Evolutionary conservation across 2,888 invertebrate species (phyloP), one percentile per base, ranked within the genome.

Genomic region (Leuctra nigra): DNA sequence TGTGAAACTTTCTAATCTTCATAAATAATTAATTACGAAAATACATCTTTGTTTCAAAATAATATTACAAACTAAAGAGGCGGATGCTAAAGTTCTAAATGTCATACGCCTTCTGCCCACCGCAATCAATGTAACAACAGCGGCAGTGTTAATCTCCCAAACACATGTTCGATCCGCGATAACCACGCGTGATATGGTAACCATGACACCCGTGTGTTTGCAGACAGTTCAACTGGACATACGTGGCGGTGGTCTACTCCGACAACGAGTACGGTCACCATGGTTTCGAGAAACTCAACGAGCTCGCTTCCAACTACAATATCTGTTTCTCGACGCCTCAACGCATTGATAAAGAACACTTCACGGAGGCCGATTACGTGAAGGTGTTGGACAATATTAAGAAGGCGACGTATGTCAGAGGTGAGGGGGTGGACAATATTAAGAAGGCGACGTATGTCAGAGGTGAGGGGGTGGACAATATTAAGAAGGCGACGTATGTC

Each of bases 221-320:
- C 66, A 78, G 77, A 57, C 64, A 66, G 25, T 74, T 77, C 64
- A 66, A 69, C n/a, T 79, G 78, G 78, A 72, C 73, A 3, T 78
- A 78, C 66, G 77, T 77, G 3, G 75, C 76, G 2, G 70, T 77
- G 4, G 73, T 79, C 2, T 77, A 79, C 65, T 75, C 77, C 35
- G 75, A 77, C 64, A 75, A 76, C n/a, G 77, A 77, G 62, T 79
- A 79, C 62, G 79, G 79, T 0, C 71, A 72, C 57, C 74, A 73
- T 59, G 78, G 77, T 1, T 76, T 74, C 63, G 74, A 75, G 60
- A 74, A 73, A 29, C 66, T 78, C 36, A 67, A 67, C 35, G 67
- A 68, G 2, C 63, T 74, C 38, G 74, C 77, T 0, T 65, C 61
- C 7, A 67, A 69, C 29, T 73, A 73, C 62, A 72, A 72, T n/a